Evolutionary conservation across 2,888 invertebrate genomes (phyloP), one percentile per base, ranked within the genome.

Genomic region (Scaptomyza parva): DNA sequence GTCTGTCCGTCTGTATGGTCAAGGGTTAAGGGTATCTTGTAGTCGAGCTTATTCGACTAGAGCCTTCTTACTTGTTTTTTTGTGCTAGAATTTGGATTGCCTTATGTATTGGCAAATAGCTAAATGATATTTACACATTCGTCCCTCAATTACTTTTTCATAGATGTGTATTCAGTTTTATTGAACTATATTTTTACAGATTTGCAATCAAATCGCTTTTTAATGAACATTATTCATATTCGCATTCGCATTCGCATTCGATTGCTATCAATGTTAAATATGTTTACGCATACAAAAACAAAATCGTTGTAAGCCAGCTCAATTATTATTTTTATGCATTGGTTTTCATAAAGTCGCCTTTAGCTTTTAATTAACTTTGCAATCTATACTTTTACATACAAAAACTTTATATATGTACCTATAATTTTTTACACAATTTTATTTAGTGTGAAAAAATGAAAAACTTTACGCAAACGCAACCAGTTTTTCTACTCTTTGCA

Each of bases 361-460:
- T 64, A 58, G 57, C 69, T 68, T 78, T 71, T 64, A 87, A 81
- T 87, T 64, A 71, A 81, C 67, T 81, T 53, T 61, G 33, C 44
- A 33, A 61, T 68, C 20, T 11, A 33, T 44, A 26, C 28, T 17
- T 24, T 24, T 40, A 37, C 17, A 18, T 47, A 20, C 12, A 18
- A 20, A 37, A 2, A 22, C 33, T 33, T 14, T 33, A 11, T 20
- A 11, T 7, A 30, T 12, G 7, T 7, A n/a, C 7, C 14, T 9
- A 28, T 28, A 28, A 14, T 60, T 40, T 61, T 66, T 63, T 54
- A 54, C 53, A 50, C 30, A 51, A 40, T 57, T 50, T 60, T 45
- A 67, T 68, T 43, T 53, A 33, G 35, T 22, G 35, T 5, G 8
- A 7, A 44, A 43, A 9, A 17, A 14, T 0, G n/a, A 35, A 60